Evolutionary conservation across 2,888 invertebrate species (phyloP), one percentile per base, ranked within the genome.

Genomic region (Blomia tropicalis): DNA sequence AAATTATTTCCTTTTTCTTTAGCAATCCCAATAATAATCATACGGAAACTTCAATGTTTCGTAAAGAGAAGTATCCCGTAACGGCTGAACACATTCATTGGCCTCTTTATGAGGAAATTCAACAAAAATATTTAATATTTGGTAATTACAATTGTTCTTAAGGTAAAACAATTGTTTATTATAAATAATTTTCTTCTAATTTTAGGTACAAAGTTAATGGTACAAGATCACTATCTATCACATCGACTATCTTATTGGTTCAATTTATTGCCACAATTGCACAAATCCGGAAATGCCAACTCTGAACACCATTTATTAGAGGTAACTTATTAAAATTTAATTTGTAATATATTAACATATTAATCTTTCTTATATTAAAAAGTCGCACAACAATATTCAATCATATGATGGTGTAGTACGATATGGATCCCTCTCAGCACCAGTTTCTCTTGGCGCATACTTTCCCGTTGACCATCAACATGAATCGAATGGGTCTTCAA

Each of bases 171-270:
- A 14, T 47, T 7, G 7, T 47, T 47, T 7, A 11, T 14, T 11
- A 47, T 47, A 17, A 11, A 36, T 36, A 36, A 11, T 41, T 58
- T 41, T 41, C 51, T 43, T 29, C 56, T 36, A 22, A 19, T 22
- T 22, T 32, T 36, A 92, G 92, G 90, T 72, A 84, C 84, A 58
- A 89, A 92, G 73, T 85, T 90, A 0, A 87, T 87, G 73, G 76
- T 90, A 67, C 88, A 88, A 74, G 88, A 89, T 70, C 92, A 92
- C 77, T 93, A 92, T 76, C 81, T 92, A 67, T 91, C 92, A 1
- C 91, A 92, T 75, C 90, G 92, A 67, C 79, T 93, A 60, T 91
- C 92, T 1, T 88, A 93, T 74, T 95, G 95, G 95, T 75, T 92
- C 64, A 90, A 92, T 71, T 78, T 93, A 59, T 88, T 95, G 64